These are phyloP conservation scores for Chelidonichthys spinosus DNA, from an alignment of 2,797 vertebrate genomes.

Conservation along the genomic window DNA sequence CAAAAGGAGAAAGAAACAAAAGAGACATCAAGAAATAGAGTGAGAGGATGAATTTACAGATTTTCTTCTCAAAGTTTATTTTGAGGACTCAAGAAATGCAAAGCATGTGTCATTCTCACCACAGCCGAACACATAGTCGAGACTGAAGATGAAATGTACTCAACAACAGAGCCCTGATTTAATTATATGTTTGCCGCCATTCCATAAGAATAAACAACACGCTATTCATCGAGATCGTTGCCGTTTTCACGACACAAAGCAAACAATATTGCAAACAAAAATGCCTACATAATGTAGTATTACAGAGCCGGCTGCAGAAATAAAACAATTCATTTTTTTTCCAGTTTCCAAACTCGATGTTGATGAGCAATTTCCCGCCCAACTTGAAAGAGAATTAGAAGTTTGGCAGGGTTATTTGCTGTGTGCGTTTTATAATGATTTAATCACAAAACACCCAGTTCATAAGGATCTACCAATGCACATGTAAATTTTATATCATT, in stretches of 20 bases:
- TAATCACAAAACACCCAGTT: not conserved
- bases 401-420: constrained; percentile 22
- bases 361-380: constrained; percentile 53
- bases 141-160: constrained; percentile 40
- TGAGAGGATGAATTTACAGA: constrained; percentile 4
- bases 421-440: constrained; percentile 32
- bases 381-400: constrained; percentile 49
- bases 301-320: constrained; percentile 57
- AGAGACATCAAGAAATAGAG: constrained; percentile 10
- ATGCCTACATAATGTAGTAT: constrained; percentile 41
- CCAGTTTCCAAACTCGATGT: constrained; percentile 43
- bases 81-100: constrained; percentile 12
- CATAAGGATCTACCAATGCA: not conserved
- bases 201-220: constrained; percentile 48
- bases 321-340: constrained; percentile 61
- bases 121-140: not conserved
- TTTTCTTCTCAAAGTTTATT: constrained; percentile 13
- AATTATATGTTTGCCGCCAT: constrained; percentile 61
- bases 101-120: constrained; percentile 26
- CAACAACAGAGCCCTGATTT: constrained; percentile 56
- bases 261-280: constrained; percentile 60
- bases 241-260: constrained; percentile 53
- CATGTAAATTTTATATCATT: not conserved
- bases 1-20: constrained; percentile 10
- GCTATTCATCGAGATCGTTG: constrained; percentile 45